A percentile compares a stretch with the other conserved stretches of the same genome.
phyloP scores from a whole-genome alignment of 2,888 invertebrate genomes.

The Margaritifera margaritifera region DNA sequence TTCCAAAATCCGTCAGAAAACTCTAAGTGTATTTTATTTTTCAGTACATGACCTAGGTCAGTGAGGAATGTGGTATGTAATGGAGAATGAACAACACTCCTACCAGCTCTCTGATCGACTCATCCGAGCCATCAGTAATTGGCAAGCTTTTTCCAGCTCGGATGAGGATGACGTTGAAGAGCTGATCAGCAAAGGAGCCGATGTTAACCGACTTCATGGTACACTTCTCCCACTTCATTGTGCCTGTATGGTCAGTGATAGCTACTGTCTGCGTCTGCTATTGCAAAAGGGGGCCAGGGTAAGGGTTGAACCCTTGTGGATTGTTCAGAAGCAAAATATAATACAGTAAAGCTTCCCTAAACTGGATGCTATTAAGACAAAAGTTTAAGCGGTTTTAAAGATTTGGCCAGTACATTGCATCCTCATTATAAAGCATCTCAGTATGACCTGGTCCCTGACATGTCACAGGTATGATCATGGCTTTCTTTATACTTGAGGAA shows the following conservation, averaged over 20 bases:
- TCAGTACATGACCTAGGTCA: background rate
- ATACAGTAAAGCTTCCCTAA: no score
- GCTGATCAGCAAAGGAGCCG: constrained; percentile 66
- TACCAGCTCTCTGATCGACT: constrained; percentile 68
- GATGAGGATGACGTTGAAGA: constrained; percentile 59
- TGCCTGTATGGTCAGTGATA: constrained; percentile 71
- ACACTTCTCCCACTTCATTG: constrained; percentile 70
- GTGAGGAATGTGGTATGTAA: constrained; percentile 67
- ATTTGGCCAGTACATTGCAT: no score
- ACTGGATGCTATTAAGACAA: no score
- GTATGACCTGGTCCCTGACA: no score
- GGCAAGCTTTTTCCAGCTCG: constrained; percentile 48
- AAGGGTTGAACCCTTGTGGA: constrained; percentile 11
- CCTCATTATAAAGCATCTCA: no score
- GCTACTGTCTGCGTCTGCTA: constrained; percentile 54
- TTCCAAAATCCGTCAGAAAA: no score
- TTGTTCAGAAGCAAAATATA: no score
- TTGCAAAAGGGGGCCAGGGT: constrained; percentile 68
- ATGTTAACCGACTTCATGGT: constrained; percentile 70
- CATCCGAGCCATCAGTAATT: constrained; percentile 67
- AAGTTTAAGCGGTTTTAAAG: no score
- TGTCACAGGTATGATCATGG: no score
- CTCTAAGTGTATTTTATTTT: no score
- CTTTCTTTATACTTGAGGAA: no score
- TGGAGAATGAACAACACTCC: constrained; percentile 65